phyloP scores from a whole-genome alignment of 2,888 invertebrate species.

The Diplazon laetatorius region DNA sequence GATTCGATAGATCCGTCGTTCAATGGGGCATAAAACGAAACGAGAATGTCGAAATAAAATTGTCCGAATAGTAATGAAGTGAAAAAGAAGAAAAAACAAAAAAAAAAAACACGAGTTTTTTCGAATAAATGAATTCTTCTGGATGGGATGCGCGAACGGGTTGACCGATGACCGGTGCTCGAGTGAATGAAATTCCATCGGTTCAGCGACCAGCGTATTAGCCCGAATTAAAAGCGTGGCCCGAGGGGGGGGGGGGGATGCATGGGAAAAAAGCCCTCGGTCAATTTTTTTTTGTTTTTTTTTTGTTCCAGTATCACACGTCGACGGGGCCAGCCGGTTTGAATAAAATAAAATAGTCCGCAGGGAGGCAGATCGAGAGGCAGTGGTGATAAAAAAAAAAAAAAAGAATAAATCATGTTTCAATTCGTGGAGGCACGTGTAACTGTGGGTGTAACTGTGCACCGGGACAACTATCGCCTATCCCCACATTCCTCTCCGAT shows the following conservation, averaged over 20 bases:
- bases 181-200: slow-evolving; percentile 43
- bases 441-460: slow-evolving; percentile 53
- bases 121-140: slow-evolving; percentile 43
- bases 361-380: slow-evolving; percentile 31
- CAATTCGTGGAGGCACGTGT: slow-evolving; percentile 72
- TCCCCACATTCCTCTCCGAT: slow-evolving; percentile 2
- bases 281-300: not conserved
- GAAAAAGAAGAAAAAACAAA: slow-evolving; percentile 1
- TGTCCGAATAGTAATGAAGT: not conserved
- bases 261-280: slow-evolving; percentile 43
- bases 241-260: not conserved
- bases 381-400: slow-evolving; percentile 16
- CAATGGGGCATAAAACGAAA: not conserved
- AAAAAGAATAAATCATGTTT: slow-evolving; percentile 73
- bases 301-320: slow-evolving; percentile 29
- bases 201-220: slow-evolving; percentile 40
- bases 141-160: not conserved
- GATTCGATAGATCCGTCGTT: not conserved
- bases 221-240: slow-evolving; percentile 47
- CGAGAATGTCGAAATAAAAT: slow-evolving; percentile 1
- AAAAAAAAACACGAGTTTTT: not conserved
- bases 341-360: slow-evolving; percentile 46
- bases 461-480: slow-evolving; percentile 34
- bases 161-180: slow-evolving; percentile 36
- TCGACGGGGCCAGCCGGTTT: slow-evolving; percentile 31